These are phyloP conservation scores for Leucophenga varia DNA, from an alignment of 1,140 invertebrate species.

Conservation along the genomic window DNA sequence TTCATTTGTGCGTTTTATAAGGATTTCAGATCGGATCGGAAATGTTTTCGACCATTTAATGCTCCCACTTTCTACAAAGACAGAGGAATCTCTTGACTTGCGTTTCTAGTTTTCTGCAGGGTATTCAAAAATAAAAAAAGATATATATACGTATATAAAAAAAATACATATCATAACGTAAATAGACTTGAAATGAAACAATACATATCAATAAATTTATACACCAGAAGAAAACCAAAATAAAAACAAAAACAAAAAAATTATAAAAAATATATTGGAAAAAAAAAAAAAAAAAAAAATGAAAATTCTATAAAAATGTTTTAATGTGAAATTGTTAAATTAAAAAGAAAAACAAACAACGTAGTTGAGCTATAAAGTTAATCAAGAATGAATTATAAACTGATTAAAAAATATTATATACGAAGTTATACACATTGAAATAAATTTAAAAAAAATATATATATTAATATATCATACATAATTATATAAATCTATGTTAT, in stretches of 20 bases:
- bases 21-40: too few relatives aligned
- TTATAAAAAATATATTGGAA: background rate
- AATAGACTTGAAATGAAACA: slow-evolving; percentile 49
- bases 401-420: too few relatives aligned
- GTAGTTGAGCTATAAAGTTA: too few relatives aligned
- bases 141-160: slow-evolving; percentile 6
- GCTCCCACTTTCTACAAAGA: too few relatives aligned
- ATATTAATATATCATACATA: slow-evolving; percentile 37
- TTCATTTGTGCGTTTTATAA: too few relatives aligned
- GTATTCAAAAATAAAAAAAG: slow-evolving; percentile 8
- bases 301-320: background rate
- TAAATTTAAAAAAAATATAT: slow-evolving; percentile 17
- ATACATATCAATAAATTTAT: slow-evolving; percentile 54
- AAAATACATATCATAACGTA: slow-evolving; percentile 15
- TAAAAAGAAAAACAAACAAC: background rate
- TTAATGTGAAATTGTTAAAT: background rate
- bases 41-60: too few relatives aligned
- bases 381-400: too few relatives aligned
- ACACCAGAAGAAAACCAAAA: too few relatives aligned
- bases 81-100: too few relatives aligned
- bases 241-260: slow-evolving; percentile 12
- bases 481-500: slow-evolving; percentile 7
- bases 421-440: slow-evolving; percentile 22
- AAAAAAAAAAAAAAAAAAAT: background rate
- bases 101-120: too few relatives aligned